These are phyloP conservation scores for Zhengitettix transpicula DNA, from an alignment of 2,888 invertebrate genomes.

Conservation along the genomic window DNA sequence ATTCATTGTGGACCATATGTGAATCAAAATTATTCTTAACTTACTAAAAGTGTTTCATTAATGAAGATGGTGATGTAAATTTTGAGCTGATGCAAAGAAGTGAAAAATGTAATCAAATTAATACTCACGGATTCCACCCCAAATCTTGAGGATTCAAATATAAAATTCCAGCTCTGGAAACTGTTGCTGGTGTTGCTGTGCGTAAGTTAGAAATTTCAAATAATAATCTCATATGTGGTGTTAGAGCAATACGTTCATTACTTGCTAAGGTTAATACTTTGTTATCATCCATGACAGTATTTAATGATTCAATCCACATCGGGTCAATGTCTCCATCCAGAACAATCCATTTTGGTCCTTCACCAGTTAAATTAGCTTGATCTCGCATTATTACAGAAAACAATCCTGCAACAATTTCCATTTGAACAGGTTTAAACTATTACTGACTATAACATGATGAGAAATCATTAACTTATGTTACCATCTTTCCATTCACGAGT, in stretches of 20 bases:
- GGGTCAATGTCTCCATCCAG: constrained; percentile 93
- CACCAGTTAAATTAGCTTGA: constrained; percentile 73
- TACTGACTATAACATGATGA: not conserved
- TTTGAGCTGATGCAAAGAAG: too few relatives aligned
- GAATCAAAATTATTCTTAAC: too few relatives aligned
- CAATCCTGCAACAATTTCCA: constrained; percentile 39
- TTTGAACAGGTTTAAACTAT: not conserved
- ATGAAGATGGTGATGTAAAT: too few relatives aligned
- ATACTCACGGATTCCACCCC: constrained; percentile 79
- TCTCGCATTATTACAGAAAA: constrained; percentile 88
- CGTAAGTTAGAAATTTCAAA: constrained; percentile 83
- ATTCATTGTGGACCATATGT: too few relatives aligned
- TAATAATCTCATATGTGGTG: constrained; percentile 73
- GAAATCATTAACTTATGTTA: constrained; percentile 17
- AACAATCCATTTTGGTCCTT: constrained; percentile 86
- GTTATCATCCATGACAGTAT: constrained; percentile 95
- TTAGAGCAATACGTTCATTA: constrained; percentile 85
- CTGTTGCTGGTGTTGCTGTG: constrained; percentile 90
- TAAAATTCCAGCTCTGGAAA: constrained; percentile 84
- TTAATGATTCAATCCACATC: constrained; percentile 95
- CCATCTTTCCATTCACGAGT: constrained; percentile 86
- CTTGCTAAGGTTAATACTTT: constrained; percentile 87
- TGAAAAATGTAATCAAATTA: not conserved
- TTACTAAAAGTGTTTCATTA: too few relatives aligned
- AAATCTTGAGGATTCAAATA: constrained; percentile 89